Evolutionary conservation across 30 jellyfish, hydroid and myxozoan species (phyloP).

Genomic region (Turritopsis rubra): DNA sequence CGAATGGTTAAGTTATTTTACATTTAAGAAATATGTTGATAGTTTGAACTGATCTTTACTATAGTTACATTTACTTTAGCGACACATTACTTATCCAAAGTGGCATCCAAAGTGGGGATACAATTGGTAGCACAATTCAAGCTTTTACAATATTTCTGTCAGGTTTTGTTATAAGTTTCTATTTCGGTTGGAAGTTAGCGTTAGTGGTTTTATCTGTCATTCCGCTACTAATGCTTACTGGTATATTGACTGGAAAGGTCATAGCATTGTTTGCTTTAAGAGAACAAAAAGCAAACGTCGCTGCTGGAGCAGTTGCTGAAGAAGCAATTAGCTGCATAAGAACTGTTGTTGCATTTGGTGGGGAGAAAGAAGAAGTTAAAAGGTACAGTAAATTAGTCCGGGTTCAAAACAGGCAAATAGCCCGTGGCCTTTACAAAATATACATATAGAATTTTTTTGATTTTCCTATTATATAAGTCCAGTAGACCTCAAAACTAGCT

Average conservation of each 20-base stretch:
- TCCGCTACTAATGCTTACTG: conserved; percentile 9
- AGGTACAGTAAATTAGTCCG: no score
- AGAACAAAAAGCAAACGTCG: conserved; percentile 80
- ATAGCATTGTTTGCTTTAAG: conserved; percentile 54
- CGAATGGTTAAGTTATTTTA: conserved; percentile 42
- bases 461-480: no score
- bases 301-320: conserved; percentile 80
- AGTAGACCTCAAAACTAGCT: no score
- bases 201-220: conserved; percentile 18
- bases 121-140: conserved; percentile 13
- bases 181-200: conserved; percentile 30
- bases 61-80: conserved; percentile 7
- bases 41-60: background rate
- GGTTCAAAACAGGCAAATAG: no score
- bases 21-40: no score
- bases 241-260: conserved; percentile 18
- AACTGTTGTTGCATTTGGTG: conserved; percentile 90
- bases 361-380: conserved; percentile 51
- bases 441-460: no score
- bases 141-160: background rate
- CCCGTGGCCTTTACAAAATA: background rate
- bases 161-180: conserved; percentile 20
- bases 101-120: conserved; percentile 66
- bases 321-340: conserved; percentile 71
- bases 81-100: conserved; percentile 66